Percentiles rank a stretch among this genome's conserved stretches.
Conservation (phyloP, 30 jellyfish, hydroid and myxozoan genomes). For the Sanderia malayensis region DNA sequence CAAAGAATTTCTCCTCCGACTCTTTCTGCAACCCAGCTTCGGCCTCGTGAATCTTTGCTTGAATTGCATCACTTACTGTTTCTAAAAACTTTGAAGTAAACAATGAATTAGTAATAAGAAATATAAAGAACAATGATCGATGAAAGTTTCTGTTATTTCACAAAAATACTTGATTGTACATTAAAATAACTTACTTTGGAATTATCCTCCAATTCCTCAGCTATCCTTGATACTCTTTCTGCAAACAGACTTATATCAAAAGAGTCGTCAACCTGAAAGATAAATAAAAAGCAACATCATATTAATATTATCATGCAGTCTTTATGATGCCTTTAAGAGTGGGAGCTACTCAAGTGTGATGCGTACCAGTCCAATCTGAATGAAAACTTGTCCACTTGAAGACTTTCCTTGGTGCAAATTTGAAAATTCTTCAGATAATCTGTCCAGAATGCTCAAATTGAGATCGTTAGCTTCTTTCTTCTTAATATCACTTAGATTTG, state of each 20-base stretch:
- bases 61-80: constrained; percentile 72
- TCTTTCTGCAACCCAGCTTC: constrained; percentile 68
- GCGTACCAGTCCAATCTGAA: constrained; percentile 73
- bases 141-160: constrained; percentile 5
- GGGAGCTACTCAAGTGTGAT: too few relatives aligned
- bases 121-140: too few relatives aligned
- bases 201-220: constrained; percentile 81
- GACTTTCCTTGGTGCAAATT: constrained; percentile 44
- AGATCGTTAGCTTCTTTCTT: constrained; percentile 76
- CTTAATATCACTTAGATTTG: constrained; percentile 87
- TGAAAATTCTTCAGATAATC: constrained; percentile 33
- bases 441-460: constrained; percentile 31
- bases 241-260: constrained; percentile 52
- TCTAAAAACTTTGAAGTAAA: too few relatives aligned
- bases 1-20: constrained; percentile 84
- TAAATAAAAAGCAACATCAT: too few relatives aligned
- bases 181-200: constrained; percentile 47
- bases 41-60: constrained; percentile 85
- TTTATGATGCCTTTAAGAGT: too few relatives aligned
- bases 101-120: too few relatives aligned
- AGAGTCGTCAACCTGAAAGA: constrained; percentile 59
- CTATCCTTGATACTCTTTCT: constrained; percentile 43
- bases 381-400: constrained; percentile 63
- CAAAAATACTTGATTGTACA: background rate
- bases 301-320: too few relatives aligned